Evolutionary conservation across 2,797 vertebrate species (phyloP).

Genomic region (Poecile montanus): DNA sequence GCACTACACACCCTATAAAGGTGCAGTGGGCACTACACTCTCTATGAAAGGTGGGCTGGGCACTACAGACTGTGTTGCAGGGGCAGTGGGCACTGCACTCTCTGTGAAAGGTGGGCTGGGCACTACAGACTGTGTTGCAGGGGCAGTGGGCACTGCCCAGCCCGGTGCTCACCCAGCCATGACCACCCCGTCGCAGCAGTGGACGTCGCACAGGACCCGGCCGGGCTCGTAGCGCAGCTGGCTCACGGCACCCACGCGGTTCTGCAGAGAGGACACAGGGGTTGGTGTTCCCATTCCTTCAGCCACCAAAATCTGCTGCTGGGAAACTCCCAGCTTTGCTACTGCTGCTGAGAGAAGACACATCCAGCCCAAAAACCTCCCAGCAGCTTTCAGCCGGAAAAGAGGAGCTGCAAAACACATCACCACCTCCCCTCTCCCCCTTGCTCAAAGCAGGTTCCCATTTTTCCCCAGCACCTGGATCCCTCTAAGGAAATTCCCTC

Average conservation of each 20-base stretch:
- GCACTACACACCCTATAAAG: background rate
- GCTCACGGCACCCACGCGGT: conserved; percentile 89
- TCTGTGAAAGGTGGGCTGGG: accelerated
- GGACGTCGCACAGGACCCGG: conserved; percentile 88
- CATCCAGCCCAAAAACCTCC: background rate
- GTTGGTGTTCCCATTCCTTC: background rate
- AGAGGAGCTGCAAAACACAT: background rate
- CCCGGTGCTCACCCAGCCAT: conserved; percentile 88
- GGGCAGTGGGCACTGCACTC: background rate
- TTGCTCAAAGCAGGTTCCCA: background rate
- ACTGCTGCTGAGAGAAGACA: background rate
- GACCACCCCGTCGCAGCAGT: conserved; percentile 85
- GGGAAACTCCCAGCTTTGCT: background rate
- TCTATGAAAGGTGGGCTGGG: accelerated
- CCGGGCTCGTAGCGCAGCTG: conserved; percentile 91
- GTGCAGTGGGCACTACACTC: no score
- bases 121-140: background rate
- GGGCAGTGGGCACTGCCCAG: background rate
- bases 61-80: accelerated
- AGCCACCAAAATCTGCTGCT: background rate
- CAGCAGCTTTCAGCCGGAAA: background rate
- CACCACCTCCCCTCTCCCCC: background rate
- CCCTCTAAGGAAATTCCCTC: background rate
- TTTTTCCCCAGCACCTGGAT: background rate
- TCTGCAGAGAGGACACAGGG: conserved; percentile 76